Evolutionary conservation across 1,140 invertebrate genomes (phyloP).

Genomic region (Saxidomus purpurata): DNA sequence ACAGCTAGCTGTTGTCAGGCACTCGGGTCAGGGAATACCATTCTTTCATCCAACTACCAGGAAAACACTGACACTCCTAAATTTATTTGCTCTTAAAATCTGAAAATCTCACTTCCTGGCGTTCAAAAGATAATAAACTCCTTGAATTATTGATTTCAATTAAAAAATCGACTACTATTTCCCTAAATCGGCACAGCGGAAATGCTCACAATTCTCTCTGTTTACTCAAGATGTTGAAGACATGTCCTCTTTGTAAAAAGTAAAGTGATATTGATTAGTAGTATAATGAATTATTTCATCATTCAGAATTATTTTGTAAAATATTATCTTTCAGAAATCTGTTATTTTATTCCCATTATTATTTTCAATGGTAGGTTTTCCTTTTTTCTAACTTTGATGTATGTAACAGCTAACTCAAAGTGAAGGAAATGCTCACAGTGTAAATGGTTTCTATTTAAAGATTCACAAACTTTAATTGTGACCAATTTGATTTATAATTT

Average conservation of each 20-base stretch:
- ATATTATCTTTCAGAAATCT: neutral
- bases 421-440: too few species aligned
- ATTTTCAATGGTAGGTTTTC: too few species aligned
- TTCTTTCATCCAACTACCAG: neutral
- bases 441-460: too few species aligned
- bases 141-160: slow-evolving; percentile 48
- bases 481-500: too few species aligned
- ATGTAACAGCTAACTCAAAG: too few species aligned
- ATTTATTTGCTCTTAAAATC: slow-evolving; percentile 11
- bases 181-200: slow-evolving; percentile 3
- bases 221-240: slow-evolving; percentile 6
- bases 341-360: neutral
- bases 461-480: too few species aligned
- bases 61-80: neutral
- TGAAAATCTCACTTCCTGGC: slow-evolving; percentile 28
- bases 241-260: neutral
- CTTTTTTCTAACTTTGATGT: too few species aligned
- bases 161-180: neutral
- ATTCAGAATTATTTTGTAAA: neutral
- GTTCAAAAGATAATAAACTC: neutral
- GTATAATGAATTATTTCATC: neutral
- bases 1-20: too few species aligned
- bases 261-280: slow-evolving; percentile 8
- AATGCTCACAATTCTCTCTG: neutral
- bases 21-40: too few species aligned